Evolutionary conservation across 2,113 vertebrate species (phyloP).

Genomic region (Campylomormyrus numenius): DNA sequence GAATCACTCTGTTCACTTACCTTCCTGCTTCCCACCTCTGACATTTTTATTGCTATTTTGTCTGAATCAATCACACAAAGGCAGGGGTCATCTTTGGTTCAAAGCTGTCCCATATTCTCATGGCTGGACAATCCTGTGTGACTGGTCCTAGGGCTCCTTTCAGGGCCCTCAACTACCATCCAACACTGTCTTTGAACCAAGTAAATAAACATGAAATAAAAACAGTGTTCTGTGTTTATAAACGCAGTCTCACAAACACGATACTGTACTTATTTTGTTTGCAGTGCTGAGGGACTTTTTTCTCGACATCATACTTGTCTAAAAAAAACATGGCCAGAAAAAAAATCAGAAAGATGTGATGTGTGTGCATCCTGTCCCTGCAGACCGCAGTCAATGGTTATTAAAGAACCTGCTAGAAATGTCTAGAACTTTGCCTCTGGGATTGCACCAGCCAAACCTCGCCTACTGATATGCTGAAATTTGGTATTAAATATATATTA

Average conservation of each 20-base stretch:
- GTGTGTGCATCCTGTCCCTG: background rate
- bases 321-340: background rate
- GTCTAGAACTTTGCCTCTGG: background rate
- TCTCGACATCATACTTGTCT: background rate
- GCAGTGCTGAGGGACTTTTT: background rate
- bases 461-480: constrained; percentile 16
- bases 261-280: background rate
- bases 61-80: background rate
- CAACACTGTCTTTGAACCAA: background rate
- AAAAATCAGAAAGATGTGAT: background rate
- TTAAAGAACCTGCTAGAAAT: background rate
- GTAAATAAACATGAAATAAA: background rate
- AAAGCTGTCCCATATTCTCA: background rate
- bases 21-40: background rate
- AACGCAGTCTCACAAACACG: background rate
- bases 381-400: background rate
- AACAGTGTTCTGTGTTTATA: background rate
- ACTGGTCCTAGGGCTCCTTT: background rate
- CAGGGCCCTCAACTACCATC: background rate
- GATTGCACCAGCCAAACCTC: background rate
- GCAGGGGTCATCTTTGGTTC: background rate
- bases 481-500: constrained; percentile 22
- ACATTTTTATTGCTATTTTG: background rate
- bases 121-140: background rate
- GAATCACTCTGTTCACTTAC: background rate